Evolutionary conservation across 1,140 invertebrate species (phyloP).

Genomic region (Micrasema longulum): DNA sequence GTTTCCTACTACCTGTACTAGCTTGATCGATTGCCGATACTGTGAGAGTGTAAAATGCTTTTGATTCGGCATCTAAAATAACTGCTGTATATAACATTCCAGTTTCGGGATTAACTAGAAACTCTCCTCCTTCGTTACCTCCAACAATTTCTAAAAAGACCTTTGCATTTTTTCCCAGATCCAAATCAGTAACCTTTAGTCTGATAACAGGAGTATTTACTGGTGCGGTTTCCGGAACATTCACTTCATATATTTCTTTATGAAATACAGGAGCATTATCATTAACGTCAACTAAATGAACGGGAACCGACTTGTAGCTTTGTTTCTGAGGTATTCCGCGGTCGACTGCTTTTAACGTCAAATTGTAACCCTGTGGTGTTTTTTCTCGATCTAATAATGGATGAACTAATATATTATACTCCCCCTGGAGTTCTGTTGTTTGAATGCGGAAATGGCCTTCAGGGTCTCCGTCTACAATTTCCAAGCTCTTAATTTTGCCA

Average conservation of each 20-base stretch:
- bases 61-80: slow-evolving; percentile 85
- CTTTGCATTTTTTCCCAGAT: slow-evolving; percentile 80
- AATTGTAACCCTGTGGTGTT: slow-evolving; percentile 79
- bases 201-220: slow-evolving; percentile 83
- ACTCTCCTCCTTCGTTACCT: slow-evolving; percentile 86
- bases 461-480: slow-evolving; percentile 85
- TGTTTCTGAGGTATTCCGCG: slow-evolving; percentile 78
- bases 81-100: slow-evolving; percentile 87
- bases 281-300: slow-evolving; percentile 80
- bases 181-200: slow-evolving; percentile 82
- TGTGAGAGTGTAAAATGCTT: slow-evolving; percentile 86
- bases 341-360: slow-evolving; percentile 84
- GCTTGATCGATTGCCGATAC: slow-evolving; percentile 87
- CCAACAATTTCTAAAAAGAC: slow-evolving; percentile 86
- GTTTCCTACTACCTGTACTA: slow-evolving; percentile 79
- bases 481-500: slow-evolving; percentile 80
- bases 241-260: slow-evolving; percentile 83
- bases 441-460: slow-evolving; percentile 82
- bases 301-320: slow-evolving; percentile 77
- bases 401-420: slow-evolving; percentile 79
- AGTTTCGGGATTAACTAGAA: slow-evolving; percentile 82
- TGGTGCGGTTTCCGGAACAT: slow-evolving; percentile 85
- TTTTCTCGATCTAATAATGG: slow-evolving; percentile 77
- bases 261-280: slow-evolving; percentile 87
- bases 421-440: slow-evolving; percentile 67